Percentiles rank a stretch among this genome's conserved stretches.
Evolutionary conservation across 2,888 invertebrate species (phyloP).

Genomic region (Portevinia maculata): DNA sequence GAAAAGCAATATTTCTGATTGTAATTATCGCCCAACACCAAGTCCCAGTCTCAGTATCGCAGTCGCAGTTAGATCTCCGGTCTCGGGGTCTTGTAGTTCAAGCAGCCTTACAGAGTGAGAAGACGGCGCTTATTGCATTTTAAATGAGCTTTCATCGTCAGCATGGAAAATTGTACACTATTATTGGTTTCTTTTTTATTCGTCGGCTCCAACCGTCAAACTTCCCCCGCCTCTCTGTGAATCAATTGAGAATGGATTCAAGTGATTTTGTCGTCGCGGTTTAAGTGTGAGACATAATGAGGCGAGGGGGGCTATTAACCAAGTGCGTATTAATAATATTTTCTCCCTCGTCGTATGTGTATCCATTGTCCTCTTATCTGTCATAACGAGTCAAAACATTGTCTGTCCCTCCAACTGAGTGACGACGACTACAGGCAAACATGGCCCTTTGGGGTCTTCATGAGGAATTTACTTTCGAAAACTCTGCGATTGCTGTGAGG

Average conservation of each 20-base stretch:
- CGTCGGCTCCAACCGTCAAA: background rate
- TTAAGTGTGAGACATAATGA: constrained; percentile 54
- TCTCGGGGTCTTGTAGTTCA: constrained; percentile 42
- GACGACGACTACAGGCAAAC: constrained; percentile 11
- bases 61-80: constrained; percentile 32
- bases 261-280: constrained; percentile 33
- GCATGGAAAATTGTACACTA: constrained; percentile 53
- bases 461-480: constrained; percentile 60
- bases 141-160: constrained; percentile 60
- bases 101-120: constrained; percentile 8
- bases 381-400: constrained; percentile 69
- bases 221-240: background rate
- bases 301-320: constrained; percentile 68
- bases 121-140: constrained; percentile 66
- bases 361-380: constrained; percentile 58
- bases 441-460: constrained; percentile 68
- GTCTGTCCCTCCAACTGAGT: constrained; percentile 19
- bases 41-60: constrained; percentile 1
- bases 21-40: constrained; percentile 64
- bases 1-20: constrained; percentile 74
- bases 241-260: constrained; percentile 22
- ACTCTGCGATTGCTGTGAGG: constrained; percentile 32
- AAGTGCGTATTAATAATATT: constrained; percentile 69
- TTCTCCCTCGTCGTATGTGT: background rate
- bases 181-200: constrained; percentile 43